Conservation (phyloP, 2,113 vertebrate genomes). For the Cichladusa arquata region DNA sequence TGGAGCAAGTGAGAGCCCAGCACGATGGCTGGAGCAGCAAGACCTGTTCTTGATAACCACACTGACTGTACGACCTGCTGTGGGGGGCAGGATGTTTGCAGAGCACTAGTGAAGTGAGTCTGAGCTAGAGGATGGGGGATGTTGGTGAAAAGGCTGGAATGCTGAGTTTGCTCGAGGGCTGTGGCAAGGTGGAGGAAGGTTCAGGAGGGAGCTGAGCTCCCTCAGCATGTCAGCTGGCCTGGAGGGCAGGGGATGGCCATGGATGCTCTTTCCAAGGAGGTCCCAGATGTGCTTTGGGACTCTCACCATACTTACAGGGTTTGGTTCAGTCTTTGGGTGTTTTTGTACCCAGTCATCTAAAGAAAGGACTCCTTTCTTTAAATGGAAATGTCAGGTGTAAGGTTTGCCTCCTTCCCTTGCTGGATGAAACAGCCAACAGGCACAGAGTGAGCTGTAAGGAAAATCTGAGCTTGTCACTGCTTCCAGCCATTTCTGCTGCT, state of each 20-base stretch:
- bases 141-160: not conserved
- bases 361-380: not conserved
- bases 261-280: not conserved
- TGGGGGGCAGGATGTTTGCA: not conserved
- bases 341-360: not conserved
- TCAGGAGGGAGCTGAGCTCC: not conserved
- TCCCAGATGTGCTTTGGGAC: not conserved
- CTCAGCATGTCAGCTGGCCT: not conserved
- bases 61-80: not conserved
- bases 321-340: not conserved
- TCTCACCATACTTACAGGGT: rapidly evolving
- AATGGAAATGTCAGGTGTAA: not conserved
- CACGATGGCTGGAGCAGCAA: not conserved
- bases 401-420: not conserved
- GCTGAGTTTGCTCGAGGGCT: rapidly evolving
- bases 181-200: not conserved
- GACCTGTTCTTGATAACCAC: not conserved
- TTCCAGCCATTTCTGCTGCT: not conserved
- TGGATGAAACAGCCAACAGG: not conserved
- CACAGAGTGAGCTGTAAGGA: not conserved
- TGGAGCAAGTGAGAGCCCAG: not conserved
- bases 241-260: not conserved
- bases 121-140: not conserved
- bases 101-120: not conserved
- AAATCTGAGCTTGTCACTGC: not conserved